A percentile compares a stretch with the other conserved stretches of the same genome.
These are phyloP conservation scores for Tenthredo amoena DNA, from an alignment of 2,888 invertebrate species.

Conservation along the genomic window DNA sequence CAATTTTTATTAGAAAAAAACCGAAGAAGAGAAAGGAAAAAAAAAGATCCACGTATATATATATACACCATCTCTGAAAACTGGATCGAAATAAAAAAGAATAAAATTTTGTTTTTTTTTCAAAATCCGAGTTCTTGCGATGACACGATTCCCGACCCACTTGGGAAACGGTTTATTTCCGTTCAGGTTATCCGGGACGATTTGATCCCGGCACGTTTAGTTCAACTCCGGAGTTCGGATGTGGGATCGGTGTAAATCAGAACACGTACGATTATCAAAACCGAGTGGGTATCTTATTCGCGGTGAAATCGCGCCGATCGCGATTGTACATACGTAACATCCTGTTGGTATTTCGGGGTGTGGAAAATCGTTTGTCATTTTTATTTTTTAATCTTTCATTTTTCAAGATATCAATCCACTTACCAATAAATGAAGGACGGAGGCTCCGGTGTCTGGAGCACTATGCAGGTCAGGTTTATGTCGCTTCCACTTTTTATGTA, in stretches of 20 bases:
- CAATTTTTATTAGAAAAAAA: neutral
- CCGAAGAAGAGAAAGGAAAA: too few species aligned
- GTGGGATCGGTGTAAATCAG: conserved; percentile 24
- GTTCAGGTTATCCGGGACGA: conserved; percentile 22
- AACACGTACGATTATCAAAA: conserved; percentile 46
- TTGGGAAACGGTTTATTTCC: conserved; percentile 28
- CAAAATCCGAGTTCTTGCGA: neutral
- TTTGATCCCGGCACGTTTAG: conserved; percentile 22
- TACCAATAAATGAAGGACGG: conserved; percentile 84
- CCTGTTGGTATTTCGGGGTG: neutral
- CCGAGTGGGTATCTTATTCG: conserved; percentile 8
- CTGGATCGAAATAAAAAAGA: too few species aligned
- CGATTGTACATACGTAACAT: neutral
- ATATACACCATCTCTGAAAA: too few species aligned
- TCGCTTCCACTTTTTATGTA: conserved; percentile 94
- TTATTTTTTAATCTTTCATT: neutral
- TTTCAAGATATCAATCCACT: conserved; percentile 59
- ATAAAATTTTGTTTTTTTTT: too few species aligned
- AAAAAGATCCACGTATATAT: too few species aligned
- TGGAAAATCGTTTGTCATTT: neutral
- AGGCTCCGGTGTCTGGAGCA: conserved; percentile 90
- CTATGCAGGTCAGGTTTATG: conserved; percentile 94
- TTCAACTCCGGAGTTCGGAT: neutral
- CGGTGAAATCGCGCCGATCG: conserved; percentile 7
- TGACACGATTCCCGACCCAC: neutral